Conservation (phyloP, 2,888 invertebrate species). For the Xiphydria camelus region DNA sequence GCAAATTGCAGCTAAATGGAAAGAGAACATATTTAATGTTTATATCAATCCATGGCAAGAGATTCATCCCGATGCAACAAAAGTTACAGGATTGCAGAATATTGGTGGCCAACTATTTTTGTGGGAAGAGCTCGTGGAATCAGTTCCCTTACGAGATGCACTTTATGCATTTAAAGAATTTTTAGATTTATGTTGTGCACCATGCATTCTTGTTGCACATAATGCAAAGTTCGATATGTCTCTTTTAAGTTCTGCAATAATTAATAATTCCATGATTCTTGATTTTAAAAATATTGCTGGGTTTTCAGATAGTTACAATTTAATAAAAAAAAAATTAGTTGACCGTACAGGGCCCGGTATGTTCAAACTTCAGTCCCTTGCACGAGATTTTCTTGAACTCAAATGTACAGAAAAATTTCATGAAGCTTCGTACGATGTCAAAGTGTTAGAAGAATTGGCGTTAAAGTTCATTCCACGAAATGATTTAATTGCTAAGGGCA, state of each 20-base stretch:
- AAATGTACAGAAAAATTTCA: too few species aligned
- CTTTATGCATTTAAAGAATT: slow-evolving; percentile 10
- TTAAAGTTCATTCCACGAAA: too few species aligned
- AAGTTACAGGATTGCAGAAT: slow-evolving; percentile 19
- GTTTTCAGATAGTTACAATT: slow-evolving; percentile 16
- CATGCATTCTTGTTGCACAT: slow-evolving; percentile 19
- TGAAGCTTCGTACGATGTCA: slow-evolving; percentile 15
- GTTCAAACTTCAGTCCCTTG: slow-evolving; percentile 8
- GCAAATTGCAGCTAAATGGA: slow-evolving; percentile 26
- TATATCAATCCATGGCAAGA: slow-evolving; percentile 23
- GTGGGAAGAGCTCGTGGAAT: slow-evolving; percentile 12
- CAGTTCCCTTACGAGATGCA: slow-evolving; percentile 9
- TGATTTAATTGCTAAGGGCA: too few species aligned
- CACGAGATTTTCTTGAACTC: too few species aligned
- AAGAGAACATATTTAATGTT: slow-evolving; percentile 17
- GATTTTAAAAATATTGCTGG: slow-evolving; percentile 16
- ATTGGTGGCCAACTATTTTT: slow-evolving; percentile 17
- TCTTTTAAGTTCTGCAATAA: slow-evolving; percentile 15
- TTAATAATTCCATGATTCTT: slow-evolving; percentile 8
- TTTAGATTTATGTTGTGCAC: slow-evolving; percentile 5
- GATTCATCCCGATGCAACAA: slow-evolving; percentile 17
- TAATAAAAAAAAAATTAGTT: slow-evolving; percentile 9
- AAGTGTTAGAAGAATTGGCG: too few species aligned
- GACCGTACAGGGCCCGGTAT: slow-evolving; percentile 5
- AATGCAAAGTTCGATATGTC: slow-evolving; percentile 17